Percentiles rank a stretch among this genome's conserved stretches.
Conservation (phyloP, 1,140 invertebrate genomes). For the Contarinia nasturtii region DNA sequence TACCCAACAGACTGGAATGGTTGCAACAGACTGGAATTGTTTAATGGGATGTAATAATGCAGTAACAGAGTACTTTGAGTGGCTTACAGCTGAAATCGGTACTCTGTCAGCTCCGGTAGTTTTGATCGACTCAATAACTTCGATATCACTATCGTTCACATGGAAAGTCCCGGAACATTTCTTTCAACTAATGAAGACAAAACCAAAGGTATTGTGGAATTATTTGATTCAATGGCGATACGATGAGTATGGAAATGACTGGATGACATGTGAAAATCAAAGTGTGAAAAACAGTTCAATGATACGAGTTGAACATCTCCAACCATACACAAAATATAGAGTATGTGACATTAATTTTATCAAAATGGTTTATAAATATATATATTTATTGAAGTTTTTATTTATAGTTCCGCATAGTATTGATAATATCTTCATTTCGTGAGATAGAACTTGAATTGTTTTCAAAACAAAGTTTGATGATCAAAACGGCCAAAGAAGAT, state of each 20-base stretch:
- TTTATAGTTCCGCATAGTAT: constrained; percentile 63
- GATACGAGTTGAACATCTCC: constrained; percentile 49
- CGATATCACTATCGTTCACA: constrained; percentile 28
- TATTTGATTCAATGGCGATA: constrained; percentile 55
- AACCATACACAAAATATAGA: constrained; percentile 75
- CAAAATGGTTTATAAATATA: not conserved
- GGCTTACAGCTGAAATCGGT: constrained; percentile 37
- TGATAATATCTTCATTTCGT: constrained; percentile 41
- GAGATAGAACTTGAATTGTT: constrained; percentile 55
- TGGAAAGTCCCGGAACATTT: constrained; percentile 38
- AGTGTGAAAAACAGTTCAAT: constrained; percentile 28
- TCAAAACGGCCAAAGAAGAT: too few relatives aligned
- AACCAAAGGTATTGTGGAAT: constrained; percentile 27
- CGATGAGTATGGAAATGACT: constrained; percentile 42
- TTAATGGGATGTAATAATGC: constrained; percentile 64
- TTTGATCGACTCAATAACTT: constrained; percentile 2
- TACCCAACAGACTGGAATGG: not conserved
- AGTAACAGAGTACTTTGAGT: constrained; percentile 45
- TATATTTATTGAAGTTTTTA: not conserved
- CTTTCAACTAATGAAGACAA: constrained; percentile 18
- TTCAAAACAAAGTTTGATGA: constrained; percentile 59
- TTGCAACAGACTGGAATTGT: constrained; percentile 24
- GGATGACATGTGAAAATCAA: constrained; percentile 58
- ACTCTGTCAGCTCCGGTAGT: constrained; percentile 23
- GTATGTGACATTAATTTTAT: constrained; percentile 29